Evolutionary conservation across 2,888 invertebrate species (phyloP).

Genomic region (Orthosia cruda): DNA sequence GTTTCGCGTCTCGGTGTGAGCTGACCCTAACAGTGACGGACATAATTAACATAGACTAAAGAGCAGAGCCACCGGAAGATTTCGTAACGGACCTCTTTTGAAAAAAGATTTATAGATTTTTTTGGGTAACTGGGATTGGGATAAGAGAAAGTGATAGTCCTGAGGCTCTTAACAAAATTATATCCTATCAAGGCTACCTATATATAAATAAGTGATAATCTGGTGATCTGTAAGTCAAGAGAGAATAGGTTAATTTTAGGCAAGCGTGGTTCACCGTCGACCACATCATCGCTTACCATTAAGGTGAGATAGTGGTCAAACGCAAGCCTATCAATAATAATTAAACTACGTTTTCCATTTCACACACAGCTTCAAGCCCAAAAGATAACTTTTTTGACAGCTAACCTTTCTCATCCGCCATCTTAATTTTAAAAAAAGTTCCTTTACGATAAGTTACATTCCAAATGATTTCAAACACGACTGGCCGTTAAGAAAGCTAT

Average conservation of each 20-base stretch:
- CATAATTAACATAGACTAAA: conserved; percentile 53
- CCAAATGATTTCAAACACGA: conserved; percentile 66
- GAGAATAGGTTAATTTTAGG: too few relatives aligned
- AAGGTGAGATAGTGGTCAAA: too few relatives aligned
- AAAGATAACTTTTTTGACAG: conserved; percentile 43
- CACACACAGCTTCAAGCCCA: neutral
- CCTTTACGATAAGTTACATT: conserved; percentile 65
- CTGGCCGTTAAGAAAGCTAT: conserved; percentile 71
- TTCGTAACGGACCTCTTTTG: conserved; percentile 43
- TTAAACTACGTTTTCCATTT: neutral
- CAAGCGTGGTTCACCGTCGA: too few relatives aligned
- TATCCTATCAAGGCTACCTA: neutral
- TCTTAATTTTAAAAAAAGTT: conserved; percentile 52
- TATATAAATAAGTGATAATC: neutral
- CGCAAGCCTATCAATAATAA: neutral
- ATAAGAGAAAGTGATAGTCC: neutral
- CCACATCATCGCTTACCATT: too few relatives aligned
- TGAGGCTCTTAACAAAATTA: neutral
- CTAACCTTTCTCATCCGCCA: conserved; percentile 29
- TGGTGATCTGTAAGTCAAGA: too few relatives aligned
- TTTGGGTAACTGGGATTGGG: neutral
- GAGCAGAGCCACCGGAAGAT: conserved; percentile 37
- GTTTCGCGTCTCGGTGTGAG: too few relatives aligned
- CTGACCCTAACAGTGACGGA: conserved; percentile 12
- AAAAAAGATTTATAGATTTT: conserved; percentile 46